These are phyloP conservation scores for Scyliorhinus canicula DNA, from an alignment of 2,797 vertebrate genomes.

Conservation along the genomic window DNA sequence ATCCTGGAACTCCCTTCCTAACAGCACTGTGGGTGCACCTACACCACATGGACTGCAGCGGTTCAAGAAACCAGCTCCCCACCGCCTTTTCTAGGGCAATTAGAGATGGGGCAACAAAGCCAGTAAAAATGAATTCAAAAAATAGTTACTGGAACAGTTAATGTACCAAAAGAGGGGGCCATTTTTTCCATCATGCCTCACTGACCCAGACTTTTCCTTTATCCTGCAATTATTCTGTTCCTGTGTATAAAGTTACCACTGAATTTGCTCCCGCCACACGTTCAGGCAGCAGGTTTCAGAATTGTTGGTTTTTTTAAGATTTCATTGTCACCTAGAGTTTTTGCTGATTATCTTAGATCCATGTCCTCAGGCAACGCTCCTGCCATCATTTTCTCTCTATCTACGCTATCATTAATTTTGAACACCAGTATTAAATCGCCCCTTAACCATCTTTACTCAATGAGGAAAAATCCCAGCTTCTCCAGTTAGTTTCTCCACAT, in stretches of 20 bases:
- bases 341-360: background rate
- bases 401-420: background rate
- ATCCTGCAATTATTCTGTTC: background rate
- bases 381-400: background rate
- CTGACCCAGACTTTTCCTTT: background rate
- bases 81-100: too few species aligned
- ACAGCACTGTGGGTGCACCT: too few species aligned
- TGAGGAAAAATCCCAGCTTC: background rate
- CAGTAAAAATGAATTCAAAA: too few species aligned
- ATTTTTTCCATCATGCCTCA: background rate
- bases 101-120: too few species aligned
- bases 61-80: too few species aligned
- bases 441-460: background rate
- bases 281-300: background rate
- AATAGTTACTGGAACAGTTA: background rate
- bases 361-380: background rate
- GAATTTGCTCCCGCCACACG: background rate
- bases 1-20: too few species aligned
- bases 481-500: background rate
- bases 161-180: background rate
- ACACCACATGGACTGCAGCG: too few species aligned
- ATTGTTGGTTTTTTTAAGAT: background rate
- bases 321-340: background rate
- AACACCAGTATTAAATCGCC: background rate
- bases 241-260: background rate